Conservation (phyloP, 35 echinoderm and acorn worm species). For the Patiria miniata region DNA sequence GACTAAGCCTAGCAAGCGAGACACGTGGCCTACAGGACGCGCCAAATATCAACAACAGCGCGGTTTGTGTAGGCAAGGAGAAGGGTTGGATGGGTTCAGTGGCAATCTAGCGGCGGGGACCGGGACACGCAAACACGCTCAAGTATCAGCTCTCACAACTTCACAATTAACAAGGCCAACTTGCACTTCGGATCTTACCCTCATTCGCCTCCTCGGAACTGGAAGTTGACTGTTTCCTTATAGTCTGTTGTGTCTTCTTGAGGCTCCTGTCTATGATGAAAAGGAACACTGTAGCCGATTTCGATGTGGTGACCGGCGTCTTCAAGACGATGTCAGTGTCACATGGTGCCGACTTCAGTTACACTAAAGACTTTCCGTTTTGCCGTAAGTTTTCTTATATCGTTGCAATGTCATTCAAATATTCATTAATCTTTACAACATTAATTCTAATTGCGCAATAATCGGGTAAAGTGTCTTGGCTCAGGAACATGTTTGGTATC, state of each 20-base stretch:
- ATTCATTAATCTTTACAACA: no score
- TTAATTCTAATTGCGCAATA: no score
- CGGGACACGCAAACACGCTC: neutral
- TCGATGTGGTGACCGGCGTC: slow-evolving; percentile 16
- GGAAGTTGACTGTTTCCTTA: no score
- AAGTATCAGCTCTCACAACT: neutral
- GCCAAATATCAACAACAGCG: slow-evolving; percentile 20
- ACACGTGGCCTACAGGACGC: slow-evolving; percentile 11
- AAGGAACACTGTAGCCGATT: neutral
- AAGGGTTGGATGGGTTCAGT: neutral
- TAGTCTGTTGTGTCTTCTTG: no score
- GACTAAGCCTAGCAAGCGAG: slow-evolving; percentile 15
- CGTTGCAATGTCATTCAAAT: neutral
- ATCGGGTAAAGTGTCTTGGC: no score
- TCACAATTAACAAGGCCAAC: slow-evolving; percentile 11
- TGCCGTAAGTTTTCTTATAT: neutral
- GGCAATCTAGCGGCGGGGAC: neutral
- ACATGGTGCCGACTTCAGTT: slow-evolving; percentile 8
- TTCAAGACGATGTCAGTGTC: slow-evolving; percentile 10
- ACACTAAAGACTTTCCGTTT: slow-evolving; percentile 21
- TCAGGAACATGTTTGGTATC: no score
- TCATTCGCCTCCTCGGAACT: neutral
- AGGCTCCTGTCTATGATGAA: neutral
- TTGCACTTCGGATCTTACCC: slow-evolving; percentile 1
- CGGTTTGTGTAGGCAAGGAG: slow-evolving; percentile 13